Conservation (phyloP, 1,140 invertebrate species). For the Trichonephila clavipes region DNA sequence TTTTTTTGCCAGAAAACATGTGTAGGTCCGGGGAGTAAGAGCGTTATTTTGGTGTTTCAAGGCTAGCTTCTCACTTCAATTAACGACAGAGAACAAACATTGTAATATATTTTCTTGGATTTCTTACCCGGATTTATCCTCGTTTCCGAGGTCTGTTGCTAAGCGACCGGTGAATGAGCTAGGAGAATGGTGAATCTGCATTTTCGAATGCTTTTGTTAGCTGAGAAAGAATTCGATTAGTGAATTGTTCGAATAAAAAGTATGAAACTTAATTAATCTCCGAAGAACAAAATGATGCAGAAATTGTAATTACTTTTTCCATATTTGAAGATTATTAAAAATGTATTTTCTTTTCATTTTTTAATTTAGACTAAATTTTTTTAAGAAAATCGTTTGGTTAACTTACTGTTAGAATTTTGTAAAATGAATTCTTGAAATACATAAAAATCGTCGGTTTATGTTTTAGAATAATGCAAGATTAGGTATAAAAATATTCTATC, state of each 20-base stretch:
- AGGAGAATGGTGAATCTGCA: neutral
- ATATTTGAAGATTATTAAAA: too few relatives aligned
- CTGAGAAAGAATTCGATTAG: neutral
- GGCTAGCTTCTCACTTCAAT: conserved; percentile 35
- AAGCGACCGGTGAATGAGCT: neutral
- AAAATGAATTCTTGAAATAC: too few relatives aligned
- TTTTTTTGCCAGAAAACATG: neutral
- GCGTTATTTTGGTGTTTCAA: conserved; percentile 51
- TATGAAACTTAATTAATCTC: neutral
- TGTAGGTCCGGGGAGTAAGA: neutral
- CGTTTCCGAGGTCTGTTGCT: neutral
- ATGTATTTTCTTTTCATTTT: too few relatives aligned
- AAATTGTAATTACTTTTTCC: too few relatives aligned
- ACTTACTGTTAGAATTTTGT: too few relatives aligned
- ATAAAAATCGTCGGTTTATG: too few relatives aligned
- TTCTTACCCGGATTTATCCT: neutral
- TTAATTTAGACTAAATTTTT: too few relatives aligned
- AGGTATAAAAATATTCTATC: too few relatives aligned
- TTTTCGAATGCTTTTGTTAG: neutral
- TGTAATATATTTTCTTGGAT: conserved; percentile 38
- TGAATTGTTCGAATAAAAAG: neutral
- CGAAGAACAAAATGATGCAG: too few relatives aligned
- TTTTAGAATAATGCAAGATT: too few relatives aligned
- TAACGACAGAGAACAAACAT: conserved; percentile 42
- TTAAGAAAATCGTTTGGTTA: too few relatives aligned